phyloP scores from a whole-genome alignment of 2,888 invertebrate species.

The Acronicta alni region DNA sequence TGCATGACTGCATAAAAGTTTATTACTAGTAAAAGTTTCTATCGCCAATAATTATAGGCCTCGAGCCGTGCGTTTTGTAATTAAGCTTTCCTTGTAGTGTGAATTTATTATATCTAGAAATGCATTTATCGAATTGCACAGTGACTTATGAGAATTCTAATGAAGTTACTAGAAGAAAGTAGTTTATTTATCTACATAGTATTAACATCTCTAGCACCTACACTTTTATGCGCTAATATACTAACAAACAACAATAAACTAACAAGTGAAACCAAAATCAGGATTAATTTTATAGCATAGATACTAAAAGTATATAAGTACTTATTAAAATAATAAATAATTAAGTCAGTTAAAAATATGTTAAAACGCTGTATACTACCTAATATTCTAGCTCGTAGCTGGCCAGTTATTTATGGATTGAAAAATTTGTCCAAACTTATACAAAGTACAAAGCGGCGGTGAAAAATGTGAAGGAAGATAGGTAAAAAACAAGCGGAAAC shows the following conservation, averaged over 20 bases:
- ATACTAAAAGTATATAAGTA: no score
- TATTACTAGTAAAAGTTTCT: constrained; percentile 59
- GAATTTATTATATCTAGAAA: constrained; percentile 33
- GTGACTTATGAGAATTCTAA: constrained; percentile 6
- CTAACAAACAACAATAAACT: no score
- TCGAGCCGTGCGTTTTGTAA: constrained; percentile 38
- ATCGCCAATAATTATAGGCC: constrained; percentile 54
- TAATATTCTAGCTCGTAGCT: constrained; percentile 3
- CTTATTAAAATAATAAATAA: no score
- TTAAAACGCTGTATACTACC: no score
- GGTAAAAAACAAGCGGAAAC: constrained; percentile 73
- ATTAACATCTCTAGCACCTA: no score
- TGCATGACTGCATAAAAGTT: constrained; percentile 46
- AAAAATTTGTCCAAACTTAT: constrained; percentile 34
- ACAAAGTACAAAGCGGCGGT: constrained; percentile 49
- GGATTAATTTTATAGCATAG: background rate
- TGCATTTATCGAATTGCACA: constrained; percentile 11
- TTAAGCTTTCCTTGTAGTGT: constrained; percentile 40
- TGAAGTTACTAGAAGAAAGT: no score
- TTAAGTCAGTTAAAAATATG: constrained; percentile 5
- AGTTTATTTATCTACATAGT: background rate
- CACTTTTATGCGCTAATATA: no score
- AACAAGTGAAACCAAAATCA: background rate
- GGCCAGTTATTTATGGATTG: constrained; percentile 13
- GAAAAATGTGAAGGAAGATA: constrained; percentile 54